These are phyloP conservation scores for Acronicta aceris DNA, from an alignment of 2,888 invertebrate species.

Conservation along the genomic window DNA sequence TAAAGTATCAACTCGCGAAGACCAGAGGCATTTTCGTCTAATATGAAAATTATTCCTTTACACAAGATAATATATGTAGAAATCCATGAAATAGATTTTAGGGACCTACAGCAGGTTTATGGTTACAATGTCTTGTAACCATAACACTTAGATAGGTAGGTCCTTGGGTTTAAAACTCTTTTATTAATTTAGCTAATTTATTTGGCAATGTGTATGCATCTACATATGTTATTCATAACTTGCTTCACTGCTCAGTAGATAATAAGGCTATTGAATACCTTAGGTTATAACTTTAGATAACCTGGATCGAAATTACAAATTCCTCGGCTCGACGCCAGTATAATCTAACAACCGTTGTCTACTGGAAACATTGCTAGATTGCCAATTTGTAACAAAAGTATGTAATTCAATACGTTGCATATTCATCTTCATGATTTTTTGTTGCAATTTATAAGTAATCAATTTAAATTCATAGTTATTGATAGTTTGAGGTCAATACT, in stretches of 20 bases:
- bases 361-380: constrained; percentile 4
- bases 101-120: too few relatives aligned
- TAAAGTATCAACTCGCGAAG: too few relatives aligned
- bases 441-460: constrained; percentile 9
- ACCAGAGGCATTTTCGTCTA: too few relatives aligned
- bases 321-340: constrained; percentile 21
- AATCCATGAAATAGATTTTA: too few relatives aligned
- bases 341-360: constrained; percentile 1
- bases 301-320: constrained; percentile 27
- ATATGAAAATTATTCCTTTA: too few relatives aligned
- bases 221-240: too few relatives aligned
- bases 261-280: constrained; percentile 68
- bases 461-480: constrained; percentile 29
- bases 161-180: too few relatives aligned
- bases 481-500: constrained; percentile 43
- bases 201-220: too few relatives aligned
- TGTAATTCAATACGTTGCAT: constrained; percentile 2
- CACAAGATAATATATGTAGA: too few relatives aligned
- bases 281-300: constrained; percentile 8
- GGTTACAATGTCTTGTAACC: too few relatives aligned
- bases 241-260: constrained; percentile 13
- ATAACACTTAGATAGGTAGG: too few relatives aligned
- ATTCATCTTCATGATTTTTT: constrained; percentile 8
- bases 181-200: too few relatives aligned
- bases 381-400: constrained; percentile 5